Conservation (phyloP, 2,797 vertebrate species). For the Triplophysa yarkandensis region DNA sequence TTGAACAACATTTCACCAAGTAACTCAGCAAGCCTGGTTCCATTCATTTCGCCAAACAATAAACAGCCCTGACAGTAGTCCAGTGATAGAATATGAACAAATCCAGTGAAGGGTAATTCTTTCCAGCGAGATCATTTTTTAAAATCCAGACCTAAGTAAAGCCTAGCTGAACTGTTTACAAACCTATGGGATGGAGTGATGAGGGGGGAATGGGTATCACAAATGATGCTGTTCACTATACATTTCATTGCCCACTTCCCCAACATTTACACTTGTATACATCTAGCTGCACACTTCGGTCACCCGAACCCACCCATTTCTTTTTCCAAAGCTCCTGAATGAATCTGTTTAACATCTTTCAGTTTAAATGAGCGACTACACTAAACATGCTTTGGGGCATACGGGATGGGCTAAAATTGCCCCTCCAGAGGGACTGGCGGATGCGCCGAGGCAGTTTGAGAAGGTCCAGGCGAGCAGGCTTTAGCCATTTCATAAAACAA, state of each 20-base stretch:
- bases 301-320: slow-evolving; percentile 58
- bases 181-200: slow-evolving; percentile 67
- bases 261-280: slow-evolving; percentile 21
- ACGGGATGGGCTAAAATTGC: slow-evolving; percentile 84
- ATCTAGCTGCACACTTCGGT: slow-evolving; percentile 41
- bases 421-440: slow-evolving; percentile 78
- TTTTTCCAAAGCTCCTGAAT: slow-evolving; percentile 83
- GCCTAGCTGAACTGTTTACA: slow-evolving; percentile 50
- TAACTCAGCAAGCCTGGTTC: slow-evolving; percentile 74
- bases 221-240: slow-evolving; percentile 63
- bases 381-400: slow-evolving; percentile 88
- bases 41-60: slow-evolving; percentile 67
- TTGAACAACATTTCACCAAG: slow-evolving; percentile 77
- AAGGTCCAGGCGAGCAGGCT: slow-evolving; percentile 83
- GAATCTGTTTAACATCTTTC: slow-evolving; percentile 94
- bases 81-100: slow-evolving; percentile 62
- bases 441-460: slow-evolving; percentile 82
- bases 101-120: slow-evolving; percentile 55
- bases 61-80: slow-evolving; percentile 73
- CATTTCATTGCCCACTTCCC: neutral
- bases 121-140: slow-evolving; percentile 50
- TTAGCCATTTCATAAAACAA: slow-evolving; percentile 75
- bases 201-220: slow-evolving; percentile 69
- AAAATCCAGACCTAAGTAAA: slow-evolving; percentile 44
- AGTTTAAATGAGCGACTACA: slow-evolving; percentile 89